phyloP scores from a whole-genome alignment of 53 echinoderm and acorn worm species.

The Actinopyga echinites region DNA sequence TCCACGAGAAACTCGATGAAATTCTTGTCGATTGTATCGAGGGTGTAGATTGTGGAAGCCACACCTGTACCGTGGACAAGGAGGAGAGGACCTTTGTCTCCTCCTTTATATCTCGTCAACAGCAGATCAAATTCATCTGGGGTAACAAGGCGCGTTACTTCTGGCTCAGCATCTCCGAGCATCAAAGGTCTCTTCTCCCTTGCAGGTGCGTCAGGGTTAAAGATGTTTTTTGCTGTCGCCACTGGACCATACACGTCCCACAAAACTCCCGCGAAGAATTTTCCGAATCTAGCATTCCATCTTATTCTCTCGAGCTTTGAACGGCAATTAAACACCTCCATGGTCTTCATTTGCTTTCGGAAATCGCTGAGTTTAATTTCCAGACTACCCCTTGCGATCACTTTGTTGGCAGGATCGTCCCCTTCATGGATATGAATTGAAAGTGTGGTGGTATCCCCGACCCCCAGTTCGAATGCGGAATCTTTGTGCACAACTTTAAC shows the following conservation, averaged over 20 bases:
- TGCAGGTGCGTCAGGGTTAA: constrained; percentile 39
- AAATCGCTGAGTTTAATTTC: constrained; percentile 59
- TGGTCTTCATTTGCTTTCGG: constrained; percentile 55
- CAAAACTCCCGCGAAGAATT: constrained; percentile 64
- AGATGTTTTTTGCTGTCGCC: constrained; percentile 39
- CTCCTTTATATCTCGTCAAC: constrained; percentile 55
- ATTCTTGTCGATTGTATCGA: constrained; percentile 73
- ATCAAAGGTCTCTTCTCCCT: constrained; percentile 54
- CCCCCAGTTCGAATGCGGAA: constrained; percentile 64
- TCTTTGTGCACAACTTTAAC: constrained; percentile 70
- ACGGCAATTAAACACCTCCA: constrained; percentile 53
- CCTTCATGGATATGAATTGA: constrained; percentile 55
- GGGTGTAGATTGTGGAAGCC: constrained; percentile 46
- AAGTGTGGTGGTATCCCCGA: constrained; percentile 66
- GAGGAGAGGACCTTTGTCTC: constrained; percentile 63
- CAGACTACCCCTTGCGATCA: constrained; percentile 52
- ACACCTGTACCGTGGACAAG: constrained; percentile 70
- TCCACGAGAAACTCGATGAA: constrained; percentile 65
- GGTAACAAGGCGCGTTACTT: constrained; percentile 44
- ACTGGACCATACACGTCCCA: constrained; percentile 62
- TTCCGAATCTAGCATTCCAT: constrained; percentile 69
- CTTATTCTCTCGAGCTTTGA: constrained; percentile 40
- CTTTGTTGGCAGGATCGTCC: constrained; percentile 10
- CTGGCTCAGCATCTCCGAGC: constrained; percentile 49
- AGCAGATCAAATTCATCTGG: constrained; percentile 49